phyloP scores from a whole-genome alignment of 2,888 invertebrate species.

The Pasiphila rectangulata region DNA sequence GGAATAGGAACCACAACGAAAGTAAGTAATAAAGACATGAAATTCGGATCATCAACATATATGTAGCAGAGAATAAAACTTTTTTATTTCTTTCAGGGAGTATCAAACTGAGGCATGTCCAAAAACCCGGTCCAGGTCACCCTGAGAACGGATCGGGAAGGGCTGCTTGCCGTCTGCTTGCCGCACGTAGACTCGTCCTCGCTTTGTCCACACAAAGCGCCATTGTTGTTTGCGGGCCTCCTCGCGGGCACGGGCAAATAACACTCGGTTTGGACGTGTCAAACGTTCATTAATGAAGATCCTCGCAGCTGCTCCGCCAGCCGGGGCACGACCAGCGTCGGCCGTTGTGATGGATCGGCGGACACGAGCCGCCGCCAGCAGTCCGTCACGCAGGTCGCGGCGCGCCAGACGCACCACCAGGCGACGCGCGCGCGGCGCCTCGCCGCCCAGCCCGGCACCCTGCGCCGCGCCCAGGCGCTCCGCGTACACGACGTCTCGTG shows the following conservation, averaged over 20 bases:
- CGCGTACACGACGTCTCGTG: background rate
- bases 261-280: background rate
- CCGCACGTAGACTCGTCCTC: background rate
- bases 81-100: too few relatives aligned
- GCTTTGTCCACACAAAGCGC: background rate
- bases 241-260: background rate
- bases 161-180: background rate
- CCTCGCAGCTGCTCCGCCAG: background rate
- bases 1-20: too few relatives aligned
- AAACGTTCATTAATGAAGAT: background rate
- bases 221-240: background rate
- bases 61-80: too few relatives aligned
- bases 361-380: background rate
- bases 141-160: background rate
- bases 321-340: background rate
- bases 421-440: background rate
- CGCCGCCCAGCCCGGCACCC: background rate
- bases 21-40: too few relatives aligned
- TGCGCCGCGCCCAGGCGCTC: background rate
- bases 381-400: background rate
- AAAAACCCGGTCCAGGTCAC: background rate
- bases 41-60: too few relatives aligned
- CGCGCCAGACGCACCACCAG: background rate
- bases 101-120: background rate
- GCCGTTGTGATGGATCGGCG: background rate